Base-by-base conservation (phyloP, 2,888 invertebrate genomes). In the Oscheius sp. region DNA sequence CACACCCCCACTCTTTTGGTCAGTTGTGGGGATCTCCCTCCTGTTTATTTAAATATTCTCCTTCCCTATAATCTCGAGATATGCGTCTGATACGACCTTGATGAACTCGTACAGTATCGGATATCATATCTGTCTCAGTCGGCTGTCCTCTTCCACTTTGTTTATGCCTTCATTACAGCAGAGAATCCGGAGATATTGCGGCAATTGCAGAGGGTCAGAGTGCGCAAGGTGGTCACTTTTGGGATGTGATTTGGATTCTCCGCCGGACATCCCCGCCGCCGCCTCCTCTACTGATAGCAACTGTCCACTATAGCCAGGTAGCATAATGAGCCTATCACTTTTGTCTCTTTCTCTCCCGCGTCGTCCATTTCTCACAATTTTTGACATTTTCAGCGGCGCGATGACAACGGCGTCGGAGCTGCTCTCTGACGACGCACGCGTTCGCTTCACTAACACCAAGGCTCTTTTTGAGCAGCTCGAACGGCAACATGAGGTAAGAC, bases 401-500 rank as follows among this genome's bases (percentile, higher is more conserved):
- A 88, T 87, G 18, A 88, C 88, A 64, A 82, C 82, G 45, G 81
- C 83, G 53, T 81, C 83, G 18, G 84, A 84, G 75, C 76, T 84
- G 66, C 68, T 79, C 70, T 76, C 82, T 49, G 82, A 83, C 61
- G 87, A 87, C 55, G 87, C 84, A 49, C 81, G 87, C 25, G 78
- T 80, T 41, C 80, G 86, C 21, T 88, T 88, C 78, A 79, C 83
- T 25, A 83, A 85, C 64, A 87, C 88, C 13, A 66, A 66, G 66
- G 88, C 88, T 2, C 78, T 88, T 13, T 88, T 88, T 74, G 87
- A 88, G 74, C 86, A 84, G 59, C 74, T 88, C 23, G 88, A 88
- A 74, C 71, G 85, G 27, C 77, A 78, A 21, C 66, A 66, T 49
- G 66, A 66, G 66, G 66, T 49, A 25, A 18, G 25, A 52, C 29